Conservation (phyloP, 2,797 vertebrate species). For the Pelobates cultripes region DNA sequence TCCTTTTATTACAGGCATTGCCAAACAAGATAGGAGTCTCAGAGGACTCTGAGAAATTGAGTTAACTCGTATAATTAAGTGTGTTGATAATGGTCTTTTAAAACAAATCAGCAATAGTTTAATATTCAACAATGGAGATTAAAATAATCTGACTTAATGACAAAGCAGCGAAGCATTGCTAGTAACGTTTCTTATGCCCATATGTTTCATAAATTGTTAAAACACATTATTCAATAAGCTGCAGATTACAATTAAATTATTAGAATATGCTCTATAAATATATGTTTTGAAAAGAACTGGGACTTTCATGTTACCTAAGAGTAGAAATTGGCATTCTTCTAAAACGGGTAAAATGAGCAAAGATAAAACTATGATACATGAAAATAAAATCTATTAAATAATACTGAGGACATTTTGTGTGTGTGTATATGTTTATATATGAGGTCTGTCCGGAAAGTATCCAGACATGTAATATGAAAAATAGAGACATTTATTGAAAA, state of each 20-base stretch:
- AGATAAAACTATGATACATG: too few species aligned
- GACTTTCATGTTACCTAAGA: too few species aligned
- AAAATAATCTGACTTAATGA: constrained; percentile 16
- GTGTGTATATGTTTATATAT: too few species aligned
- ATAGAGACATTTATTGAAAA: too few species aligned
- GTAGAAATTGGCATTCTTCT: too few species aligned
- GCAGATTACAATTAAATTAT: background rate
- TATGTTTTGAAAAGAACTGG: too few species aligned
- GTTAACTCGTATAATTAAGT: constrained; percentile 33
- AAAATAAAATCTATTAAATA: too few species aligned
- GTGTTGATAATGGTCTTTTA: constrained; percentile 26
- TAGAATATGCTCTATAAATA: too few species aligned
- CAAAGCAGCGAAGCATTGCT: background rate
- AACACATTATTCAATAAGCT: background rate
- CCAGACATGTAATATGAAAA: too few species aligned
- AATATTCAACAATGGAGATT: constrained; percentile 27
- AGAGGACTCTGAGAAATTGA: background rate
- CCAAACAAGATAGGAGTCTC: constrained; percentile 27
- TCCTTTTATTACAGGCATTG: constrained; percentile 32
- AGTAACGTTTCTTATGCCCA: background rate
- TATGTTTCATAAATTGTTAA: background rate
- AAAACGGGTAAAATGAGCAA: too few species aligned
- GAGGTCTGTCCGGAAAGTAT: too few species aligned
- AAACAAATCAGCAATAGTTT: constrained; percentile 20
- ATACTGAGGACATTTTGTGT: too few species aligned